Evolutionary conservation across 1,140 invertebrate species (phyloP), one percentile per base, ranked within the genome.

Genomic region (Lepidotrigona ventralis): DNA sequence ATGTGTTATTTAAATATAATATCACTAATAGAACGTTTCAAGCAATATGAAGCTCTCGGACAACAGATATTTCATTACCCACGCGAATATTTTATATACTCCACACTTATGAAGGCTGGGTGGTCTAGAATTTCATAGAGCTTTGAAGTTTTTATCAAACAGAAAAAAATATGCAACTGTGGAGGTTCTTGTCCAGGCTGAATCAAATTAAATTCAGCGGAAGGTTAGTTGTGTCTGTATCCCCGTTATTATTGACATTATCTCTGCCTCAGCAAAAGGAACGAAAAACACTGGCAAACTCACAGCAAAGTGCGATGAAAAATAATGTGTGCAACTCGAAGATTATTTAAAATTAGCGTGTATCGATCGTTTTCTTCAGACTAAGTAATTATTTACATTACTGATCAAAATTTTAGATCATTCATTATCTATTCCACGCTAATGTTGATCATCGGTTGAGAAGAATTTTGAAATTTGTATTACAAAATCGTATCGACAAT

Each of bases 181-280:
- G 21, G 33, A 79, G 26, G 12, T 26, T 68, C 33, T 68, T 86
- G 82, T 82, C 78, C 8, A 14, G 6, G 26, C 19, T 17, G 33
- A 23, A 77, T 86, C 69, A 86, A 86, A 86, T 86, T 85, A 82
- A 86, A 86, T 82, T 79, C 83, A 72, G 39, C 33, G 60, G 29
- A 72, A 84, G 26, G 29, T 15, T 53, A 71, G 85, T 29, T 46
- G 58, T 39, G 29, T 3, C 11, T 71, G 46, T 81, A 64, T 46
- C 23, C 26, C 33, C 68, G 68, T 81, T 85, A 86, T 63, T 85
- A 53, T 46, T 54, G 72, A 70, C 60, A 56, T 85, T 86, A 77
- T 85, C 78, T 81, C 51, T 60, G 58, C 26, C 33, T 60, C 79
- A 39, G 75, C n/a, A 63, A 74, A 56, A 76, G 21, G 11, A 86